A percentile compares a stretch with the other conserved stretches of the same genome.
phyloP scores from a whole-genome alignment of 2,888 invertebrate species.

The Melieria omissa region DNA sequence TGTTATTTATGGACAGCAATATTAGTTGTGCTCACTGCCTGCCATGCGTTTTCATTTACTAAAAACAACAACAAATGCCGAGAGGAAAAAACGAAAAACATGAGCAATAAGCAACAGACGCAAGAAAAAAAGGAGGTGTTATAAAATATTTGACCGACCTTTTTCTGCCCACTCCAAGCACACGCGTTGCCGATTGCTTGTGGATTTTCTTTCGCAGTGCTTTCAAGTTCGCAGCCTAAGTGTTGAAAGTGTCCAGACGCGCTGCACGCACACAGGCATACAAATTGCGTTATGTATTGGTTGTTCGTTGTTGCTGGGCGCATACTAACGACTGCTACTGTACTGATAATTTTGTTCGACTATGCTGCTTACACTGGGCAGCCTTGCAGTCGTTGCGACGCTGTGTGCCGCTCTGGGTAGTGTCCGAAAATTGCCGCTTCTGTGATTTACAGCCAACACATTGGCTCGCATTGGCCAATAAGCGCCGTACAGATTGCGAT shows the following conservation, averaged over 20 bases:
- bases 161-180: too few relatives aligned
- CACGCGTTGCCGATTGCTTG: too few relatives aligned
- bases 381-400: too few relatives aligned
- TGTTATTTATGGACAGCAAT: constrained; percentile 1
- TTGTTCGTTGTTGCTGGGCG: too few relatives aligned
- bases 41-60: neutral
- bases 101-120: neutral
- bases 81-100: neutral
- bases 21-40: neutral
- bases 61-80: neutral
- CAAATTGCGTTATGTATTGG: neutral
- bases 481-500: neutral
- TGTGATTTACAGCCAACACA: neutral
- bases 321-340: too few relatives aligned
- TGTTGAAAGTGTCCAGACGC: too few relatives aligned
- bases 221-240: too few relatives aligned
- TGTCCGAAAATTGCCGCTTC: neutral
- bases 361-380: too few relatives aligned
- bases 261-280: neutral
- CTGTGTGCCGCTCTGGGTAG: neutral
- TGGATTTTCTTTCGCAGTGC: too few relatives aligned
- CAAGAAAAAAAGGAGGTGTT: neutral
- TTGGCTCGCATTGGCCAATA: neutral
- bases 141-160: constrained; percentile 3
- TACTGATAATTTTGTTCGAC: neutral